Base-by-base conservation (phyloP, 2,888 invertebrate genomes). In the Empis livida region DNA sequence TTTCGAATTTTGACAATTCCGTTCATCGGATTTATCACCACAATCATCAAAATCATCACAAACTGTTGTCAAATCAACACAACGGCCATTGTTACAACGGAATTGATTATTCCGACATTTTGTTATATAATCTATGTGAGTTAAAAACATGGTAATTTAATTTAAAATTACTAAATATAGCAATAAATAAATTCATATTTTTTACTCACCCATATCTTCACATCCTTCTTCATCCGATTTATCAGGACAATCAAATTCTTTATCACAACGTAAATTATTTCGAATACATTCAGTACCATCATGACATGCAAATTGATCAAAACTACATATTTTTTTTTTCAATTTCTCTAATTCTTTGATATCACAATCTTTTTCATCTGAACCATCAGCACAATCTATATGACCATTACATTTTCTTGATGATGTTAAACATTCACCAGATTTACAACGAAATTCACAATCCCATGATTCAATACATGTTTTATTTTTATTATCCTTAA, bases 11-110 rank as follows among this genome's bases (percentile, higher is more conserved):
- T 46, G 52, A 57, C 78, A 78, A 17, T 64, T 53, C 1, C 45
- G n/a, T 56, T 79, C 79, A 53, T 79, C 79, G 1, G 75, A 73
- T 42, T 63, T 59, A 57, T 79, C 79, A 1, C 73, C 74, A 50
- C 79, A 79, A 56, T 80, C 77, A 30, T 65, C 57, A 13, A 61
- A 50, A 1, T 70, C 70, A 57, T 80, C 76, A 51, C 80, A 80
- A 35, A 71, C 56, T 47, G 68, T 59, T 32, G 64, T 64, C 3
- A 67, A 56, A 41, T 72, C 67, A 42, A 78, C 64, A 54, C 79
- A 79, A 17, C 64, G 59, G 1, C 72, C 72, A 53, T 73, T 70
- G 10, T 62, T 62, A 56, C 79, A 79, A 40, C 61, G 59, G 54
- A 72, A 74, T 55, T 75, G 71, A 42, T 68, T 62, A 1, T 55